Conservation (phyloP, 2,797 vertebrate genomes). For the Falco peregrinus region DNA sequence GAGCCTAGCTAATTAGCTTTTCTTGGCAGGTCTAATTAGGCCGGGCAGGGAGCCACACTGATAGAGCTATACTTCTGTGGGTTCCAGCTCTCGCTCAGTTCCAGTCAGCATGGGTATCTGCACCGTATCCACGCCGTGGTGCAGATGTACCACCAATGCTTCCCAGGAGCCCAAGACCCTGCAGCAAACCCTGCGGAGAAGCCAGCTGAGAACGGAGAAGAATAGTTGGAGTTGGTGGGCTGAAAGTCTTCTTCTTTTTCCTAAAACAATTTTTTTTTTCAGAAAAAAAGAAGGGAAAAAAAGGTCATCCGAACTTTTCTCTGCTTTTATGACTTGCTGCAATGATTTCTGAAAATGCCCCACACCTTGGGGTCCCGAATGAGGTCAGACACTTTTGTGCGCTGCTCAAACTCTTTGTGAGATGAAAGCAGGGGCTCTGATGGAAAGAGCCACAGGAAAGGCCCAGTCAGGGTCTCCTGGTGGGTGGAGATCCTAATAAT, state of each 20-base stretch:
- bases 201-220: slow-evolving; percentile 6
- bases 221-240: neutral
- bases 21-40: slow-evolving; percentile 57
- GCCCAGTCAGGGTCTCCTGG: neutral
- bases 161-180: neutral
- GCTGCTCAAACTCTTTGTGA: neutral
- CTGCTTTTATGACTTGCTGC: neutral
- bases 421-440: neutral
- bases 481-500: neutral
- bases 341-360: neutral
- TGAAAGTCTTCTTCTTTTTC: neutral
- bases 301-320: neutral
- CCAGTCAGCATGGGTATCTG: neutral
- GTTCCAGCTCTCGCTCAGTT: neutral
- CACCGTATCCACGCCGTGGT: fast-evolving
- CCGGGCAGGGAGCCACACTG: slow-evolving; percentile 49
- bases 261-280: neutral
- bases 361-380: neutral
- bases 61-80: slow-evolving; percentile 5
- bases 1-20: slow-evolving; percentile 61
- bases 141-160: neutral
- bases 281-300: neutral
- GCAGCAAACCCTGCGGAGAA: neutral
- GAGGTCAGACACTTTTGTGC: neutral
- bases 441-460: neutral